Base-by-base conservation (phyloP, 2,888 invertebrate species). In the Tetragonula carbonaria region DNA sequence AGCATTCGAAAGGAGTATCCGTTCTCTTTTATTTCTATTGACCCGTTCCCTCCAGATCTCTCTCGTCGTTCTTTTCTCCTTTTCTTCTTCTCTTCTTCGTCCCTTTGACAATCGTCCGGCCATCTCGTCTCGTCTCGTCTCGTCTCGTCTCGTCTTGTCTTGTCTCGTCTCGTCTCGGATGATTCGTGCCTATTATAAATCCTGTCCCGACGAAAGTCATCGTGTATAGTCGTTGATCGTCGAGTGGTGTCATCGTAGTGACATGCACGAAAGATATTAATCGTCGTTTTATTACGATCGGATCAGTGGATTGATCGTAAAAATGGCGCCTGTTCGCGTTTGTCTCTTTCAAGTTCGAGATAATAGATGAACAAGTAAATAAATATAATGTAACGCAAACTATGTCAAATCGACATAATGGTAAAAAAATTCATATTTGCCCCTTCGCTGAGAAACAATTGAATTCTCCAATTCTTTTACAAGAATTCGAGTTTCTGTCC, bases 1-100 rank as follows among this genome's bases (percentile, higher is more conserved):
- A 84, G 74, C 82, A 75, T 80, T 84, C 80, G 75, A 73, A 80
- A 79, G 80, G 80, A 84, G 76, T 67, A 80, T 78, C 59, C 82
- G 68, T 82, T 82, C 51, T 73, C 82, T 83, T 84, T 80, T 86
- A 70, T 84, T 84, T 67, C 38, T 77, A 51, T 50, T 14, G 66
- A 77, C 45, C 45, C 45, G 38, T 77, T 75, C 51, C 55, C 63
- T 67, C 65, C 38, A n/a, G 28, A 38, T 38, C 38, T 68, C 74
- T 65, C 67, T 14, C 13, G n/a, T 66, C 57, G 38, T n/a, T n/a
- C 59, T 72, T 53, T n/a, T 55, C 23, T 23, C 2, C 38, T 51
- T 45, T 8, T 21, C 23, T 0, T 23, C 4, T 13, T 28, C 6
- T n/a, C 33, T 16, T 59, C 45, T 45, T 45, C 45, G 45, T 45